Conservation (phyloP, 1,140 invertebrate species). For the Bombus waltoni region DNA sequence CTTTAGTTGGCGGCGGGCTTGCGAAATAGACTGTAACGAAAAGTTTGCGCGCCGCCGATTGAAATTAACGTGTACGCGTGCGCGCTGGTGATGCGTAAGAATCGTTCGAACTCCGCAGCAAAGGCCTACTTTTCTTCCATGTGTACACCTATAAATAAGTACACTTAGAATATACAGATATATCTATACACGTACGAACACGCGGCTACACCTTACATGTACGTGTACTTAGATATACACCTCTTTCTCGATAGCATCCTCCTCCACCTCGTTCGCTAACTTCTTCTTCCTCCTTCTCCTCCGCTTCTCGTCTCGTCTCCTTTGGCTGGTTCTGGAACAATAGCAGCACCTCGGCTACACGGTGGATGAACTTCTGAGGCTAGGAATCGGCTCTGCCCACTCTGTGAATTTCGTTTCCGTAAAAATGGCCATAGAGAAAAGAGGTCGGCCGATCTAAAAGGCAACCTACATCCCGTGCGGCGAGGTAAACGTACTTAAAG, state of each 20-base stretch:
- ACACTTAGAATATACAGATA: background rate
- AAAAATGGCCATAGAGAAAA: conserved; percentile 64
- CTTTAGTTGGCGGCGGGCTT: conserved; percentile 41
- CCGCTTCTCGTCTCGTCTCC: conserved; percentile 40
- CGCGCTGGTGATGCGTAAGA: conserved; percentile 55
- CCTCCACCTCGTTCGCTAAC: conserved; percentile 15
- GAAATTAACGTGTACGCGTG: conserved; percentile 57
- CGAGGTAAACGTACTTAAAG: conserved; percentile 39
- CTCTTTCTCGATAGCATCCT: conserved; percentile 65
- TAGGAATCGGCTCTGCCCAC: conserved; percentile 69
- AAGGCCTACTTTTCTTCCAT: conserved; percentile 62
- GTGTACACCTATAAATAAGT: background rate
- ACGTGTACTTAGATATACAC: conserved; percentile 32
- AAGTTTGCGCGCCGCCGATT: conserved; percentile 54
- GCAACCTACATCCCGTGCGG: conserved; percentile 63
- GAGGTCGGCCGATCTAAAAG: conserved; percentile 67
- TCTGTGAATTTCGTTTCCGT: conserved; percentile 68
- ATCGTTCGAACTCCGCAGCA: conserved; percentile 50
- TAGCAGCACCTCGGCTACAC: conserved; percentile 65
- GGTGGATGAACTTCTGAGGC: conserved; percentile 69
- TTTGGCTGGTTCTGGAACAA: conserved; percentile 62
- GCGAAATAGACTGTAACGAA: conserved; percentile 57
- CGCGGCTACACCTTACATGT: background rate
- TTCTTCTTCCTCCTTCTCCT: conserved; percentile 38
- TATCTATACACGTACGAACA: background rate